These are phyloP conservation scores for Helicolenus hilgendorfi DNA, from an alignment of 2,797 vertebrate genomes.

Conservation along the genomic window DNA sequence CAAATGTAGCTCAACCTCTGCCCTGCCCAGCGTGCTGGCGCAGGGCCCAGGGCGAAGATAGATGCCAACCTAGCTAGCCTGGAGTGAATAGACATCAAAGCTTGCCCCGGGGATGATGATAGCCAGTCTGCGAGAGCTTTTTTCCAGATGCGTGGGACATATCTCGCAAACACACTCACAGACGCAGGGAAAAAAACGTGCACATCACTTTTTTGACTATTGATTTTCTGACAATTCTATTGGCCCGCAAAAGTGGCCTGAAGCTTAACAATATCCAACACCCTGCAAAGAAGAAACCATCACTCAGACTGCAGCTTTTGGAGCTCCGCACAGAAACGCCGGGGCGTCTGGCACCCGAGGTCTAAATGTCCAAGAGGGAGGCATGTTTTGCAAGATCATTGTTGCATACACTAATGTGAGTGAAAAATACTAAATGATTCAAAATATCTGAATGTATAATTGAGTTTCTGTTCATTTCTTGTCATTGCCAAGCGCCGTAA, in stretches of 20 bases:
- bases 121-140: constrained; percentile 32
- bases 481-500: constrained; percentile 39
- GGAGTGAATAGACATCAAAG: constrained; percentile 73
- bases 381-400: constrained; percentile 24
- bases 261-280: constrained; percentile 21
- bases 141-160: constrained; percentile 44
- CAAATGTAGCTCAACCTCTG: constrained; percentile 56
- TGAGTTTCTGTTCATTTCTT: constrained; percentile 46
- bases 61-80: constrained; percentile 62
- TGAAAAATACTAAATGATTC: constrained; percentile 46
- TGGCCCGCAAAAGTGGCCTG: not conserved
- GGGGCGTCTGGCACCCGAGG: not conserved
- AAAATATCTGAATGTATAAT: constrained; percentile 48
- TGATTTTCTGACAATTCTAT: constrained; percentile 44
- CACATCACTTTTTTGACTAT: constrained; percentile 30
- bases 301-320: not conserved
- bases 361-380: constrained; percentile 31
- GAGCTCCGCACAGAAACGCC: not conserved
- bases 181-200: not conserved
- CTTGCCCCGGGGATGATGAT: constrained; percentile 30
- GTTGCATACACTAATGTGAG: not conserved
- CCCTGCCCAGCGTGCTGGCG: constrained; percentile 48
- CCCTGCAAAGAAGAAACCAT: not conserved
- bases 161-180: constrained; percentile 5
- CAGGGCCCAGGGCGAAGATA: constrained; percentile 43